Base-by-base conservation (phyloP, 1,140 invertebrate species). In the Drosophila erecta region DNA sequence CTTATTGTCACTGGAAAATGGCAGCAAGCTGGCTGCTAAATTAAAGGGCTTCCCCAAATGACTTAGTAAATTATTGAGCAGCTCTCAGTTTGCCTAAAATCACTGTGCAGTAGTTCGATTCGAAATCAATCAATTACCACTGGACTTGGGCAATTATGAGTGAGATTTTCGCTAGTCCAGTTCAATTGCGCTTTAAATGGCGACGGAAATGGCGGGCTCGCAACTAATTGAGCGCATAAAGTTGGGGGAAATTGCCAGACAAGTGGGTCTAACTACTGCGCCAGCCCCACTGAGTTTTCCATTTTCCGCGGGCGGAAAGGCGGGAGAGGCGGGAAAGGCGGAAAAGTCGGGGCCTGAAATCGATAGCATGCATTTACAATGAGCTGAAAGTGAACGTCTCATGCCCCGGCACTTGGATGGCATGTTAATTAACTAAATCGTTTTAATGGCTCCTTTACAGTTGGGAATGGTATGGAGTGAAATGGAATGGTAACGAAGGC, bases 401-500 rank as follows among this genome's bases (percentile, higher is more conserved):
- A 70, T 14, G 43, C 27, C 27, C 15, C 35, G 47, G 20, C 58
- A 73, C 70, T 74, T 22, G 70, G 72, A 56, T 73, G 57, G 72
- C 59, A 56, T 65, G 72, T 75, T 75, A 75, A 75, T 75, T 75
- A 75, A 75, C 71, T 64, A 75, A 75, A 75, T 56, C 70, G 72
- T 51, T 75, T 75, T 75, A 75, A 75, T 75, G 72, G 71, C 65
- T 41, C 6, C 54, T 43, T 40, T 56, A 12, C 8, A 5, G 40
- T 0, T 14, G 12, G 7, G n/a, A n/a, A 15, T 2, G n/a, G 6
- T 10, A 6, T 27, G 24, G n/a, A n/a, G n/a, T n/a, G n/a, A 8
- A 3, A 3, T 30, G 30, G 30, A 3, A 8, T 30, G 30, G 30
- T 30, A 30, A 30, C 30, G 2, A n/a, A 15, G 27, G 75, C 50